Conservation (phyloP, 2,797 vertebrate species). For the Peromyscus melanophrys region DNA sequence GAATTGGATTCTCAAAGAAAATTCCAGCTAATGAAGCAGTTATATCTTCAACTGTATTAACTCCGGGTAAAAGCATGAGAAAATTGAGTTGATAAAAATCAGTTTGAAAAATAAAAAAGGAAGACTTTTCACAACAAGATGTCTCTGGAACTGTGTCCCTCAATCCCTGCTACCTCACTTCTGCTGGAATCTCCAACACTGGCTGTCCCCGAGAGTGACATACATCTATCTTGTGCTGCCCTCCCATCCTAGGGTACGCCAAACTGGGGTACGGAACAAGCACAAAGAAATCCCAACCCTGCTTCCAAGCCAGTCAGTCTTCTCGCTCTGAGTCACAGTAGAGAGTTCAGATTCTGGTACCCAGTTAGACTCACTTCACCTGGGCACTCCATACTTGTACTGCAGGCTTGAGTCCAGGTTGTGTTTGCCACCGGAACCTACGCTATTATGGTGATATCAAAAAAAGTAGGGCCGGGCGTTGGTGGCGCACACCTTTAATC, state of each 20-base stretch:
- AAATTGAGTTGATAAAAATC: constrained; percentile 66
- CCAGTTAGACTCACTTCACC: not conserved
- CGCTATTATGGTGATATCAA: not conserved
- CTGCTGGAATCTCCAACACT: not conserved
- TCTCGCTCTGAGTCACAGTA: not conserved
- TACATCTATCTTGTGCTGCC: not conserved
- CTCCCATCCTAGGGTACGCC: not conserved
- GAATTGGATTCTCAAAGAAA: constrained; percentile 71
- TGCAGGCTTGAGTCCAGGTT: not conserved
- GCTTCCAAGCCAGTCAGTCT: not conserved
- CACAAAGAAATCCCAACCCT: not conserved
- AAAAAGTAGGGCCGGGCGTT: too few relatives aligned
- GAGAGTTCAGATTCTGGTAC: not conserved
- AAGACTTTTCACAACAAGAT: constrained; percentile 19
- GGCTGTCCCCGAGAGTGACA: not conserved
- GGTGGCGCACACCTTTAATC: too few relatives aligned
- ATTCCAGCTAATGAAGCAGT: constrained; percentile 65
- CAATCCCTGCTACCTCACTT: not conserved
- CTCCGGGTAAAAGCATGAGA: constrained; percentile 58
- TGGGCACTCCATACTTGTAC: not conserved
- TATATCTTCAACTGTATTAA: constrained; percentile 73
- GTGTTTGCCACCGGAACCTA: not conserved
- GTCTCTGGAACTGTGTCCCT: not conserved
- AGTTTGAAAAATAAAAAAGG: not conserved
- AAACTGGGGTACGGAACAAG: not conserved